These are phyloP conservation scores for Sebastes taczanowskii DNA, from an alignment of 2,797 vertebrate genomes.

Conservation along the genomic window DNA sequence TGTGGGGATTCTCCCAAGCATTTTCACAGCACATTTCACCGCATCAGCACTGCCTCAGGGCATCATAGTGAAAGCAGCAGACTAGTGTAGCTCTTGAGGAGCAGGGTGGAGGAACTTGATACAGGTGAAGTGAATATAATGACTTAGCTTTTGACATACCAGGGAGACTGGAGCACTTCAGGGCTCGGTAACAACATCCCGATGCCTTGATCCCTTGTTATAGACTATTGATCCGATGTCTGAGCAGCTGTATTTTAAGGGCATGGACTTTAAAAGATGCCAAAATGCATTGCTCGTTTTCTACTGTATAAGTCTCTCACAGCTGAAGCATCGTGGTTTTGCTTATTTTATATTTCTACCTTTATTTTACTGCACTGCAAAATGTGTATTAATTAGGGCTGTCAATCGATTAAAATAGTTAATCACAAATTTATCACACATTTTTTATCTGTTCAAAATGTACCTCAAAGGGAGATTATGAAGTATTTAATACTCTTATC, in stretches of 20 bases:
- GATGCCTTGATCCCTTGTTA: conserved; percentile 54
- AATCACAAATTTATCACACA: too few species aligned
- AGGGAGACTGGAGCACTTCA: conserved; percentile 42
- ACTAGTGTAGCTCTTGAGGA: conserved; percentile 58
- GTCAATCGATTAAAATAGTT: too few species aligned
- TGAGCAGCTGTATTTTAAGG: conserved; percentile 20
- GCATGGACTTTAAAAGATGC: conserved; percentile 14
- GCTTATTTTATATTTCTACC: not conserved
- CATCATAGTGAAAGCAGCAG: conserved; percentile 69
- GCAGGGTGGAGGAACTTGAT: conserved; percentile 60
- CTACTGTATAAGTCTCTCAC: not conserved
- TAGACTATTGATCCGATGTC: conserved; percentile 41
- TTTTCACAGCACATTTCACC: conserved; percentile 80
- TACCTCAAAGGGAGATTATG: too few species aligned
- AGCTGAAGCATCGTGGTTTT: not conserved
- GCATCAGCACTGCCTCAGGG: conserved; percentile 73
- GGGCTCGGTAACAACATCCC: conserved; percentile 47
- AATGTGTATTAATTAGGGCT: not conserved
- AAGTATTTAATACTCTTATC: too few species aligned
- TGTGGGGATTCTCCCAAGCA: conserved; percentile 63
- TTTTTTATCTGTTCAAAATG: too few species aligned
- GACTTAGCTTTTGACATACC: conserved; percentile 67
- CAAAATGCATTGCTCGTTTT: not conserved
- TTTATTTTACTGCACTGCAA: not conserved
- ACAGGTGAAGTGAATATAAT: conserved; percentile 71